Evolutionary conservation across 2,113 vertebrate species (phyloP).

Genomic region (Cololabis saira): DNA sequence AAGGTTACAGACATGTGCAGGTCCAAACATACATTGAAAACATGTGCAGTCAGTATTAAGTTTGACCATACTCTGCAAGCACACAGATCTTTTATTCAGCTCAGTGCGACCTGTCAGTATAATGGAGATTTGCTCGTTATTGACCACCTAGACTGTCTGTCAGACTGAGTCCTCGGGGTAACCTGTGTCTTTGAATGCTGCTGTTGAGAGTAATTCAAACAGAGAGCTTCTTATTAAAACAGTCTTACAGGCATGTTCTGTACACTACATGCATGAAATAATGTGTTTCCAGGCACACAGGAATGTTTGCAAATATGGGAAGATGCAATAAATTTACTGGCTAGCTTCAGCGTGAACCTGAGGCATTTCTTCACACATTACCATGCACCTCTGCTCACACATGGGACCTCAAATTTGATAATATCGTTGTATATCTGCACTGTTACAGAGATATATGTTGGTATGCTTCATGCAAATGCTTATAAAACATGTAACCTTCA

Average conservation of each 20-base stretch:
- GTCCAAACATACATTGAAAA: conserved; percentile 22
- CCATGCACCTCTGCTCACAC: conserved; percentile 2
- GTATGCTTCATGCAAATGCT: conserved; percentile 23
- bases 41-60: conserved; percentile 18
- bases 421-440: conserved; percentile 3
- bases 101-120: conserved; percentile 71
- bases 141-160: conserved; percentile 57
- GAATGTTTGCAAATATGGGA: conserved; percentile 31
- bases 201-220: conserved; percentile 61
- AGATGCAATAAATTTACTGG: conserved; percentile 39
- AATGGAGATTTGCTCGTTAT: conserved; percentile 76
- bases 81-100: conserved; percentile 71
- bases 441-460: conserved; percentile 14
- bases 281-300: conserved; percentile 36
- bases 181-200: conserved; percentile 34
- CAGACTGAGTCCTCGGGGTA: conserved; percentile 47
- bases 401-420: conserved; percentile 4
- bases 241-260: conserved; percentile 32
- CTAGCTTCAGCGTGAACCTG: conserved; percentile 31
- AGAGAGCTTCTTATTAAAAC: conserved; percentile 55
- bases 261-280: conserved; percentile 26
- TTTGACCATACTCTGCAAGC: conserved; percentile 42
- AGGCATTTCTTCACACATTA: neutral
- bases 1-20: conserved; percentile 28
- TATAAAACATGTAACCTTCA: conserved; percentile 1